A percentile compares a stretch with the other conserved stretches of the same genome.
phyloP scores from a whole-genome alignment of 2,797 vertebrate species.

The Chloroceryle amazona region DNA sequence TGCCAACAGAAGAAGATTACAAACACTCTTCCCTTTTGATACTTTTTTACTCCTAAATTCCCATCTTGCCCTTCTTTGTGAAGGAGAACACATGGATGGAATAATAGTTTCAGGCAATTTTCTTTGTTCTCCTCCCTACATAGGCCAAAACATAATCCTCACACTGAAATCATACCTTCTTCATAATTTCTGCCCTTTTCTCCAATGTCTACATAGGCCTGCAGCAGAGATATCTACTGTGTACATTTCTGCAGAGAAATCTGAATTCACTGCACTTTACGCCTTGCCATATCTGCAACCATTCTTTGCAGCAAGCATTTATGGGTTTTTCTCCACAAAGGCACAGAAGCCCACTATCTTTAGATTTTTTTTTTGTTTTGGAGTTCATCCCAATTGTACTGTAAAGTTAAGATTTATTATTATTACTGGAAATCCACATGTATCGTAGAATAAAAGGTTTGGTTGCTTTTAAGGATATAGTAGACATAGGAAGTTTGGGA shows the following conservation, averaged over 20 bases:
- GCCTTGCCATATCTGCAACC: not conserved
- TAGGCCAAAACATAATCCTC: not conserved
- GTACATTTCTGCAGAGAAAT: not conserved
- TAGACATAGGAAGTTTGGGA: not conserved
- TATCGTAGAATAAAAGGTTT: not conserved
- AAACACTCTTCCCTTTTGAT: not conserved
- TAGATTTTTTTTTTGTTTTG: not conserved
- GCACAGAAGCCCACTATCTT: not conserved
- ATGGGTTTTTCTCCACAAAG: not conserved
- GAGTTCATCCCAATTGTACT: not conserved
- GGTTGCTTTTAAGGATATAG: not conserved
- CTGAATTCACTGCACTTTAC: not conserved
- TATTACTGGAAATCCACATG: not conserved
- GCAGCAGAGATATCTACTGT: not conserved
- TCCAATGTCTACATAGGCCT: not conserved
- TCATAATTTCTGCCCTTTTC: not conserved
- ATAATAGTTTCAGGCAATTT: not conserved
- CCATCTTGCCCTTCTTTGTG: not conserved
- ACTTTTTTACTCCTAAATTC: conserved; percentile 11
- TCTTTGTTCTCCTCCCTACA: not conserved
- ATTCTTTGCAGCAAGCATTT: not conserved
- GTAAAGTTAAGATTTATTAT: not conserved
- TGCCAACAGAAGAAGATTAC: conserved; percentile 57
- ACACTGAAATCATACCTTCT: not conserved
- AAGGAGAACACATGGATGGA: not conserved